phyloP scores from a whole-genome alignment of 2,797 vertebrate species.

The Enteromius anoplus region DNA sequence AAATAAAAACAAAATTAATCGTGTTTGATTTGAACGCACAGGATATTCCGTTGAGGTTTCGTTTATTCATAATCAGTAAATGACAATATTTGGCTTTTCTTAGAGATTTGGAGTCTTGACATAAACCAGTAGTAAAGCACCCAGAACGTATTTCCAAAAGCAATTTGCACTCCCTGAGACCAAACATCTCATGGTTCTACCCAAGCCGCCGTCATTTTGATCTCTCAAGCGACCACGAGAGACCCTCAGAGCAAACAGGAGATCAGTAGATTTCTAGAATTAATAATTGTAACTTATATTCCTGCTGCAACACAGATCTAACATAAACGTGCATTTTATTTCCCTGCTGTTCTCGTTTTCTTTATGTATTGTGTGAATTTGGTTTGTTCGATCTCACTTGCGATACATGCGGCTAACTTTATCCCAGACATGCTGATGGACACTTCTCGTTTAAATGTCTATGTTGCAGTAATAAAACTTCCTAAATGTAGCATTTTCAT shows the following conservation, averaged over 20 bases:
- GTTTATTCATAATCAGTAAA: neutral
- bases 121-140: neutral
- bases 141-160: neutral
- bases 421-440: neutral
- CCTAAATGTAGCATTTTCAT: neutral
- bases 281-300: too few species aligned
- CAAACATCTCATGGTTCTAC: too few species aligned
- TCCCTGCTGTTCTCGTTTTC: neutral
- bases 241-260: too few species aligned
- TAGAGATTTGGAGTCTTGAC: neutral
- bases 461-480: neutral
- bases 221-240: too few species aligned
- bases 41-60: neutral
- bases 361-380: conserved; percentile 7
- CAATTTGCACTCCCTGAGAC: neutral
- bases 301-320: too few species aligned
- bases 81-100: neutral
- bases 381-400: neutral
- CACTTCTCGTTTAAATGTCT: neutral
- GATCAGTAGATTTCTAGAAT: too few species aligned
- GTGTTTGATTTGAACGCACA: neutral
- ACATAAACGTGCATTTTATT: too few species aligned
- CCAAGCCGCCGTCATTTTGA: too few species aligned
- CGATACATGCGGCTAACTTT: neutral
- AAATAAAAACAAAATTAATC: neutral